phyloP scores from a whole-genome alignment of 2,113 vertebrate genomes.

The Carettochelys insculpta region DNA sequence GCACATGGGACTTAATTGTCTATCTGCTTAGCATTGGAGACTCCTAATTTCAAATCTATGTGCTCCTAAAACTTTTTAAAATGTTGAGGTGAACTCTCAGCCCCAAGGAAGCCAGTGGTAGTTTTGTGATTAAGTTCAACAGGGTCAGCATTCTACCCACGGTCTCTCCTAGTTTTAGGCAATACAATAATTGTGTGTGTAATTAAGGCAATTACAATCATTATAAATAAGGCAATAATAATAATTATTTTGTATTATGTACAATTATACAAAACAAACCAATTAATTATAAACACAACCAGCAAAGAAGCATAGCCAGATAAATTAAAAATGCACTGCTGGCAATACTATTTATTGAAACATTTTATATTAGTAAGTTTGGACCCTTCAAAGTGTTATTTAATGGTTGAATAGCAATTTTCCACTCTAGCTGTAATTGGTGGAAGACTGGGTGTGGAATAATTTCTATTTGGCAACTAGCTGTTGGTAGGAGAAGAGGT shows the following conservation, averaged over 20 bases:
- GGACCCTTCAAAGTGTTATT: neutral
- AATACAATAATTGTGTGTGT: neutral
- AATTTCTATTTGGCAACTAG: slow-evolving; percentile 32
- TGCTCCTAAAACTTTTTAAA: neutral
- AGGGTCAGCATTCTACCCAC: neutral
- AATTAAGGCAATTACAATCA: too few relatives aligned
- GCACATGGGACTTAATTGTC: neutral
- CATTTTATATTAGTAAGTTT: neutral
- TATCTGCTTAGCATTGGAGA: neutral
- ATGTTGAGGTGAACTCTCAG: accelerated
- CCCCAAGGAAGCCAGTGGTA: neutral
- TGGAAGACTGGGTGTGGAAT: slow-evolving; percentile 40
- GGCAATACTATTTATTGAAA: slow-evolving; percentile 27
- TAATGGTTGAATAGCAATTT: neutral
- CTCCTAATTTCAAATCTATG: neutral
- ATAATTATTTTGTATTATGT: too few relatives aligned
- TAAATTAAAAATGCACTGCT: neutral
- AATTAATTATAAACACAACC: neutral
- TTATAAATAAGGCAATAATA: too few relatives aligned
- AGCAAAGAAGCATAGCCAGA: neutral
- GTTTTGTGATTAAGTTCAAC: neutral
- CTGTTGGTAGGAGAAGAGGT: neutral
- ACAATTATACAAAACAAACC: neutral
- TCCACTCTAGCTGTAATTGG: slow-evolving; percentile 32
- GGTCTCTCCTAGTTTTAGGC: neutral